A percentile compares a stretch with the other conserved stretches of the same genome.
Evolutionary conservation across 2,113 vertebrate genomes (phyloP).

Genomic region (Ascaphus truei): DNA sequence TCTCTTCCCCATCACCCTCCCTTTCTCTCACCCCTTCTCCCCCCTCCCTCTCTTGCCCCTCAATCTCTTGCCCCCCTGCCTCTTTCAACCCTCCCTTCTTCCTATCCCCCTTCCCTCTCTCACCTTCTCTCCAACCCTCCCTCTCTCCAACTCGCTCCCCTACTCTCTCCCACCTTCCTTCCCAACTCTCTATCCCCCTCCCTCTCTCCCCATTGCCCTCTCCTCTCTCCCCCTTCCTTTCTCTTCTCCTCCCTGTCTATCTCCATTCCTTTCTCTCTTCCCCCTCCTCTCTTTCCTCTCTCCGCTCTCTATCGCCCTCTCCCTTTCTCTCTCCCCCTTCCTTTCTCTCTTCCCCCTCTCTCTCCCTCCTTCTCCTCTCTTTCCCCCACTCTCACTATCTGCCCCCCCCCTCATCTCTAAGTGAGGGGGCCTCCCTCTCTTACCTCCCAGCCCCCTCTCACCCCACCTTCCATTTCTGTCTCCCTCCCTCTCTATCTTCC

Average conservation of each 20-base stretch:
- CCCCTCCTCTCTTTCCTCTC: background rate
- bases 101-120: too few relatives aligned
- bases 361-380: background rate
- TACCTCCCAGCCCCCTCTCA: background rate
- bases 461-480: background rate
- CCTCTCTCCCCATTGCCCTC: slow-evolving; percentile 38
- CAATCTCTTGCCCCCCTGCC: background rate
- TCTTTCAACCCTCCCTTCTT: background rate
- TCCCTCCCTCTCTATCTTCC: background rate
- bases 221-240: background rate
- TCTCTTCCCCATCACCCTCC: background rate
- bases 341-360: background rate
- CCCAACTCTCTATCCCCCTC: background rate
- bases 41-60: slow-evolving; percentile 11
- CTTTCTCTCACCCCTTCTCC: slow-evolving; percentile 27
- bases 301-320: too few relatives aligned
- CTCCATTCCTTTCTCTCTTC: background rate
- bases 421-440: background rate
- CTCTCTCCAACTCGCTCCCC: too few relatives aligned
- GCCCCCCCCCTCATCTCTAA: background rate
- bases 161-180: background rate
- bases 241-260: background rate
- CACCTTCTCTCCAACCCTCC: background rate
- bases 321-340: background rate
- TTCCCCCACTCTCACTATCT: background rate